phyloP scores from a whole-genome alignment of 2,113 vertebrate species.

The Pseudolaguvia tuberculata region DNA sequence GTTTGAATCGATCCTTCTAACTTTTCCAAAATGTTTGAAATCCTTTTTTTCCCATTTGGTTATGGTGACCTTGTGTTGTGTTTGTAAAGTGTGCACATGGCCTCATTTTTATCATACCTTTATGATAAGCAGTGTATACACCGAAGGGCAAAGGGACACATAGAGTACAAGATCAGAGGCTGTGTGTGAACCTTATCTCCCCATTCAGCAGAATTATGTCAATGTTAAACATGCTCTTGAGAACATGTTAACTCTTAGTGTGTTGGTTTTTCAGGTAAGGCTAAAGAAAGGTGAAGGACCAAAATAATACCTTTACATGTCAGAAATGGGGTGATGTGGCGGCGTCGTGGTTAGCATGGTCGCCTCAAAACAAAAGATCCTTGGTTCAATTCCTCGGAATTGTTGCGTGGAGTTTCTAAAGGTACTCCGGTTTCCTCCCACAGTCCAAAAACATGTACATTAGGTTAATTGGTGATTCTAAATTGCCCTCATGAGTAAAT shows the following conservation, averaged over 20 bases:
- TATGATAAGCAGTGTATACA: constrained; percentile 43
- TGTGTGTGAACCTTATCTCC: constrained; percentile 60
- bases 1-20: background rate
- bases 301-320: background rate
- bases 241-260: constrained; percentile 21
- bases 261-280: background rate
- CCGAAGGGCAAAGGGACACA: constrained; percentile 57
- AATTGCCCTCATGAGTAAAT: too few species aligned
- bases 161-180: constrained; percentile 48
- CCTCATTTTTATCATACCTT: constrained; percentile 52
- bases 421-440: too few species aligned
- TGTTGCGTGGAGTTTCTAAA: too few species aligned
- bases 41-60: constrained; percentile 17
- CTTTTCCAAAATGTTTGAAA: constrained; percentile 11
- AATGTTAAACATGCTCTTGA: constrained; percentile 49
- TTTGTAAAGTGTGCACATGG: constrained; percentile 49
- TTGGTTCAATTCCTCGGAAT: too few species aligned
- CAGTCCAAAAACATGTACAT: too few species aligned
- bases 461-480: too few species aligned
- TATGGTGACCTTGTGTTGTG: constrained; percentile 49
- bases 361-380: too few species aligned
- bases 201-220: constrained; percentile 60
- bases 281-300: background rate
- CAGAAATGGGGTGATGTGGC: too few species aligned
- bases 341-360: too few species aligned